Percentiles rank a stretch among this genome's conserved stretches.
Evolutionary conservation across 2,888 invertebrate genomes (phyloP).

Genomic region (Cephus rjabovi): DNA sequence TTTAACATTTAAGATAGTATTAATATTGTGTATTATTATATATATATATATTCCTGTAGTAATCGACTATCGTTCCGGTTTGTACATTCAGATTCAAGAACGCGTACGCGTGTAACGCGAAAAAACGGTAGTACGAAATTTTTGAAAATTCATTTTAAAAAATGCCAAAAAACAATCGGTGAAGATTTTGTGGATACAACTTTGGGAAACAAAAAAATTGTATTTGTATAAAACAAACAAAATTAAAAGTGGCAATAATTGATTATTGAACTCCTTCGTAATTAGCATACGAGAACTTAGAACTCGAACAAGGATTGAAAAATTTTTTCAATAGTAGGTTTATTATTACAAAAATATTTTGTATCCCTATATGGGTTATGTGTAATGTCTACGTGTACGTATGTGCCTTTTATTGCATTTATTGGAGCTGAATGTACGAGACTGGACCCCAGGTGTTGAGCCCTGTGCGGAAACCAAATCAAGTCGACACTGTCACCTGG

Average conservation of each 20-base stretch:
- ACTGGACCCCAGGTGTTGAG: conserved; percentile 68
- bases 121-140: no score
- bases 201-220: not conserved
- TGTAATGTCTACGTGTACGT: not conserved
- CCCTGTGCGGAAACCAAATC: conserved; percentile 68
- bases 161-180: not conserved
- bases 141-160: no score
- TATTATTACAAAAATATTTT: no score
- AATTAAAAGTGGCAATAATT: no score
- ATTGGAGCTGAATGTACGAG: conserved; percentile 63
- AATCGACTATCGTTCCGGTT: conserved; percentile 60
- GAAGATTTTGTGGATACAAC: not conserved
- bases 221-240: no score
- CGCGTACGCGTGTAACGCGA: no score
- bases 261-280: no score
- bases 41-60: conserved; percentile 53
- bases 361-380: no score
- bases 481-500: conserved; percentile 67
- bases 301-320: no score
- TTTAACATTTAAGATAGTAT: conserved; percentile 62
- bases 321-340: no score
- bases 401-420: conserved; percentile 16
- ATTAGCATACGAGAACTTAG: no score
- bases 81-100: conserved; percentile 60
- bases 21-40: conserved; percentile 52